Evolutionary conservation across 2,113 vertebrate genomes (phyloP).

Genomic region (Rhineura floridana): DNA sequence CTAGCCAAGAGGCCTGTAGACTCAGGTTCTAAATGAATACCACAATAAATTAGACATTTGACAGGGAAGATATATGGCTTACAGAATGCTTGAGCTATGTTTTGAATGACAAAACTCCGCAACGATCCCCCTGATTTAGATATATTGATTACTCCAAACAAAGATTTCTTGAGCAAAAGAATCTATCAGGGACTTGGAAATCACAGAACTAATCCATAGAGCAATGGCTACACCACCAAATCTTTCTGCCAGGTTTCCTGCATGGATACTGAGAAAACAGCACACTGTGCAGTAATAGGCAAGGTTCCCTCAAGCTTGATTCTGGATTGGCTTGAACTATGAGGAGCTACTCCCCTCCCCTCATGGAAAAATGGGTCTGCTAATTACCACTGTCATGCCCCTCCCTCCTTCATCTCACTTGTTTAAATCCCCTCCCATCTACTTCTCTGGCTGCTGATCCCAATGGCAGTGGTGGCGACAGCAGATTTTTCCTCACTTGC

Average conservation of each 20-base stretch:
- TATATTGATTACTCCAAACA: constrained; percentile 52
- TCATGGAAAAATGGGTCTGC: not conserved
- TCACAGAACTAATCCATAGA: constrained; percentile 35
- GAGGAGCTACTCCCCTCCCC: not conserved
- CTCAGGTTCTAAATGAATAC: constrained; percentile 67
- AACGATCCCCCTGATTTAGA: constrained; percentile 52
- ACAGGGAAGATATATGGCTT: constrained; percentile 59
- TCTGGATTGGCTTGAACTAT: not conserved
- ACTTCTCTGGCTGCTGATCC: too few relatives aligned
- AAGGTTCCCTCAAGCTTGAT: not conserved
- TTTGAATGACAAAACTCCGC: constrained; percentile 65
- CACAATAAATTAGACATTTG: constrained; percentile 72
- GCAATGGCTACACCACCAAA: not conserved
- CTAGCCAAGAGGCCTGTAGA: constrained; percentile 59
- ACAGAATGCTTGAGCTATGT: constrained; percentile 49
- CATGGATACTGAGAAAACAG: not conserved
- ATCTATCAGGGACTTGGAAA: constrained; percentile 38
- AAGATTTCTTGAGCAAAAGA: constrained; percentile 41
- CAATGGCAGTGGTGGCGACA: too few relatives aligned
- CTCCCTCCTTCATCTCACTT: too few relatives aligned
- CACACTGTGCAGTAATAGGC: not conserved
- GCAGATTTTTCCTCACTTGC: too few relatives aligned
- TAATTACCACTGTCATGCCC: not conserved
- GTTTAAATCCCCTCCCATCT: too few relatives aligned
- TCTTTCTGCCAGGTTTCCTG: constrained; percentile 30